Evolutionary conservation across 2,113 vertebrate genomes (phyloP).

Genomic region (Tetrao urogallus): DNA sequence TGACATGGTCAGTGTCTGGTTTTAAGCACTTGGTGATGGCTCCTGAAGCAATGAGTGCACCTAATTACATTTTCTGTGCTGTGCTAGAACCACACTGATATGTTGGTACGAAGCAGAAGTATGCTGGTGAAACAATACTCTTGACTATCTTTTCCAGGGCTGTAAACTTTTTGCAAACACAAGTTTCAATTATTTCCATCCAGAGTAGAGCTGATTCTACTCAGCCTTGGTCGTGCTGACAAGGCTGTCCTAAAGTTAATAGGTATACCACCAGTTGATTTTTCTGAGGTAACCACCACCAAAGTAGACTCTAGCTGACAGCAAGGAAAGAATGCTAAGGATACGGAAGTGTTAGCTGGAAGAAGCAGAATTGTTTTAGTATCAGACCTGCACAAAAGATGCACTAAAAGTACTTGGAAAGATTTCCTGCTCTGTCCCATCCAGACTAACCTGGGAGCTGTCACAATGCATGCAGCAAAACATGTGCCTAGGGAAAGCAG

Average conservation of each 20-base stretch:
- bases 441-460: background rate
- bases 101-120: background rate
- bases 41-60: background rate
- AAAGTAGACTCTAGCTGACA: background rate
- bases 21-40: background rate
- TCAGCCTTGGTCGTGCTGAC: fast-evolving
- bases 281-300: background rate
- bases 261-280: fast-evolving
- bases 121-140: background rate
- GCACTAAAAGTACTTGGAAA: fast-evolving
- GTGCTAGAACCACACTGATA: fast-evolving
- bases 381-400: background rate
- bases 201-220: background rate
- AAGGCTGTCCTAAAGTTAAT: background rate
- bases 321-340: background rate
- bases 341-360: fast-evolving
- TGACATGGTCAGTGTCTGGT: background rate
- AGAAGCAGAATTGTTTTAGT: background rate
- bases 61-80: fast-evolving
- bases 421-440: background rate
- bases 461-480: background rate
- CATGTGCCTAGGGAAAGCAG: background rate
- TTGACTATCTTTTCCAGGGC: background rate
- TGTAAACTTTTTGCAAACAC: background rate
- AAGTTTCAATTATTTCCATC: background rate